phyloP scores from a whole-genome alignment of 2,113 vertebrate species.

The Ornithorhynchus anatinus region DNA sequence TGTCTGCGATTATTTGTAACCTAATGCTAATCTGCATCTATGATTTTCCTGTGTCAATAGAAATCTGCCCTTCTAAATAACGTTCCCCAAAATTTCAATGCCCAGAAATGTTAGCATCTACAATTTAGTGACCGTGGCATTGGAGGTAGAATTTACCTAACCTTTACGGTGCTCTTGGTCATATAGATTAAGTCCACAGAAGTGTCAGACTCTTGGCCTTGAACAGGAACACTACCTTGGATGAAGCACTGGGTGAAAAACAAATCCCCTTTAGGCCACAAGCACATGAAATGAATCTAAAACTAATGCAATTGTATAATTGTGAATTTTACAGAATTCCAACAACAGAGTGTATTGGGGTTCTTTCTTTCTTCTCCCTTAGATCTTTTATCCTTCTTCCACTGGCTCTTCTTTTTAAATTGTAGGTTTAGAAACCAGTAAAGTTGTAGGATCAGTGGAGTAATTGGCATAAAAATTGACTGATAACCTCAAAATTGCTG shows the following conservation, averaged over 20 bases:
- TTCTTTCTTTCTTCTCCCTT: not conserved
- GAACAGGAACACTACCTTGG: not conserved
- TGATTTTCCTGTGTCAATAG: not conserved
- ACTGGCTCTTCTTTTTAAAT: not conserved
- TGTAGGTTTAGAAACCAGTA: not conserved
- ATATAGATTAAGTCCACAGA: conserved; percentile 33
- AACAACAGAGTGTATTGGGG: not conserved
- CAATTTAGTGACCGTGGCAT: conserved; percentile 22
- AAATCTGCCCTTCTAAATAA: conserved; percentile 19
- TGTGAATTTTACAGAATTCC: not conserved
- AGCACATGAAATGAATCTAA: not conserved
- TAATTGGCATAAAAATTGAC: not conserved
- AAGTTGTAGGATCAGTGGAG: not conserved
- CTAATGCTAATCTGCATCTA: not conserved
- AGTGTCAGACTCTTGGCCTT: conserved; percentile 18
- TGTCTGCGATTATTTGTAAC: not conserved
- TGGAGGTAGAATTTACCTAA: conserved; percentile 49
- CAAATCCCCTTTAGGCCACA: not conserved
- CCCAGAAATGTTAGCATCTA: conserved; percentile 26
- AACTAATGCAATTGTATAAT: not conserved
- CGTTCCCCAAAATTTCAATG: conserved; percentile 1
- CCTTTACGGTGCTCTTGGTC: conserved; percentile 28
- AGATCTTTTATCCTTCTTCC: not conserved
- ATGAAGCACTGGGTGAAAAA: conserved; percentile 12
- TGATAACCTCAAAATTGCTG: no score